These are phyloP conservation scores for Lindbergichthys nudifrons DNA, from an alignment of 2,797 vertebrate species.

Conservation along the genomic window DNA sequence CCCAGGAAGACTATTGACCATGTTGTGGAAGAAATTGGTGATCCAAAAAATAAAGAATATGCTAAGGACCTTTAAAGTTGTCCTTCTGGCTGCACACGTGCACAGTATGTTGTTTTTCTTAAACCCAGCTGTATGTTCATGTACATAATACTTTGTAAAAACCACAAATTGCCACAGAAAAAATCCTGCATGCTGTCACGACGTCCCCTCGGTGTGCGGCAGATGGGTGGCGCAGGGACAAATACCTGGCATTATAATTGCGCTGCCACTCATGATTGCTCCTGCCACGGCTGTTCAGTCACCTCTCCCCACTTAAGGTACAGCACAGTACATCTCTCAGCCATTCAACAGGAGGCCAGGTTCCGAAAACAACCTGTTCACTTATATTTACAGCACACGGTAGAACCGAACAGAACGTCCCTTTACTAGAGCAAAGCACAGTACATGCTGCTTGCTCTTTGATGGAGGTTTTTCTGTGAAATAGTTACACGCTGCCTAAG, in stretches of 20 bases:
- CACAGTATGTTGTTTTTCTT: too few species aligned
- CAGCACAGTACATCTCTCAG: constrained; percentile 6
- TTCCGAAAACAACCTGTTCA: constrained; percentile 26
- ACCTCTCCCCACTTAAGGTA: constrained; percentile 10
- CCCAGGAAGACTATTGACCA: neutral
- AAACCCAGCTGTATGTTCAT: neutral
- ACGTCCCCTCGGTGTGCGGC: neutral
- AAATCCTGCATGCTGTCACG: constrained; percentile 8
- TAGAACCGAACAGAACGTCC: constrained; percentile 17
- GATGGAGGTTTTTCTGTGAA: constrained; percentile 18
- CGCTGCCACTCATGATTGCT: constrained; percentile 18
- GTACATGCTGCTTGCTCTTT: neutral
- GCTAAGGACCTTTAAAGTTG: neutral
- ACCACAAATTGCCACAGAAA: neutral
- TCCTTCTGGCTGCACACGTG: neutral
- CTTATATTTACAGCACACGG: too few species aligned
- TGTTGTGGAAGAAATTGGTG: neutral
- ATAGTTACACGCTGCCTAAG: neutral
- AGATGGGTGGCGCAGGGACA: constrained; percentile 12
- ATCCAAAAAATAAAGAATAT: neutral
- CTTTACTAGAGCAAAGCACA: constrained; percentile 15
- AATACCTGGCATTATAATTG: constrained; percentile 32
- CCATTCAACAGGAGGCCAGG: constrained; percentile 34
- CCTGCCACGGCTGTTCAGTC: constrained; percentile 18
- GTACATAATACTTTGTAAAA: neutral